Percentiles rank a stretch among this genome's conserved stretches.
These are phyloP conservation scores for Peromyscus nudipes DNA, from an alignment of 2,797 vertebrate species.

Conservation along the genomic window DNA sequence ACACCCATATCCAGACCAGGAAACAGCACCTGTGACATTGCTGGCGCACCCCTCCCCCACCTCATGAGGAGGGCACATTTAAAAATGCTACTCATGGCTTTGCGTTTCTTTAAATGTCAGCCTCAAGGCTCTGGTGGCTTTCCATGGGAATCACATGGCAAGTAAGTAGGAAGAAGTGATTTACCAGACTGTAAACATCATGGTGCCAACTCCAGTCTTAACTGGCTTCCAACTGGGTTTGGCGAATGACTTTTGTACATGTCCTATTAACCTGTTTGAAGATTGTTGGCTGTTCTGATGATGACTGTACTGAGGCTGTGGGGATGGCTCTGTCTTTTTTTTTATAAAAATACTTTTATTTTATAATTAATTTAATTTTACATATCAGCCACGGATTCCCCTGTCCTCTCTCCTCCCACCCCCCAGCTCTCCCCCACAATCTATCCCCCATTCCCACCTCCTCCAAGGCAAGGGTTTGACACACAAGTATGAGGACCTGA, in stretches of 20 bases:
- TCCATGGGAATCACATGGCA: too few species aligned
- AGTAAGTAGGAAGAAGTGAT: background rate
- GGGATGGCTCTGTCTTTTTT: background rate
- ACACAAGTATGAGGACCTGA: background rate
- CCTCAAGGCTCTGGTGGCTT: background rate
- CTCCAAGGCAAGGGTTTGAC: background rate
- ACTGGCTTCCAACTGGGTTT: background rate
- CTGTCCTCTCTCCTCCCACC: too few species aligned
- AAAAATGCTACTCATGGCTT: background rate
- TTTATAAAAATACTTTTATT: too few species aligned
- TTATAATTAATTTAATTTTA: too few species aligned
- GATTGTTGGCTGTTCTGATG: background rate
- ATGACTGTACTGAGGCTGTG: background rate
- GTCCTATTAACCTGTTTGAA: background rate
- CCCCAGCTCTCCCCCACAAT: too few species aligned
- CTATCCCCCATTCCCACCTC: too few species aligned
- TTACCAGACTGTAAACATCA: background rate
- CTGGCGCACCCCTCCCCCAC: fast-evolving
- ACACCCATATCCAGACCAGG: background rate
- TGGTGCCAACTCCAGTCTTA: background rate
- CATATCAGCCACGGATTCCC: too few species aligned
- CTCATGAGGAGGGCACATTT: background rate
- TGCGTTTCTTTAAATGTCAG: background rate
- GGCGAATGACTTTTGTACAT: background rate
- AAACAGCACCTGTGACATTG: fast-evolving